These are phyloP conservation scores for Globodera rostochiensis DNA, from an alignment of 1,140 invertebrate species.

Conservation along the genomic window DNA sequence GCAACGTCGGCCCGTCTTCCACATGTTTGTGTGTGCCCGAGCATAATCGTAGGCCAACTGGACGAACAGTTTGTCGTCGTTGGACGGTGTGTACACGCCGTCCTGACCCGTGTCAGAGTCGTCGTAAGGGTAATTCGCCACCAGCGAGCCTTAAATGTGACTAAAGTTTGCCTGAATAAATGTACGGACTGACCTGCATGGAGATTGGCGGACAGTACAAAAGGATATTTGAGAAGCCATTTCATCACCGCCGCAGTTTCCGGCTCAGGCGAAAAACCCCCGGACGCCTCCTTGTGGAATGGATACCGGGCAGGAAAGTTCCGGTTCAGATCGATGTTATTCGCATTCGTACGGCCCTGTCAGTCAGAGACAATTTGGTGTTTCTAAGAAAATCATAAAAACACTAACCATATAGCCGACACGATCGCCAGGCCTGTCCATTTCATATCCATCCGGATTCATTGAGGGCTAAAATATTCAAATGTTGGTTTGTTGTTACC, in stretches of 20 bases:
- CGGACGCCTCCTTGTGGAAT: slow-evolving; percentile 71
- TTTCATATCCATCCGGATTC: slow-evolving; percentile 97
- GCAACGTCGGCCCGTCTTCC: slow-evolving; percentile 62
- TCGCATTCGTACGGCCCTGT: slow-evolving; percentile 79
- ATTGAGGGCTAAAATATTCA: slow-evolving; percentile 75
- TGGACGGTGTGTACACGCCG: slow-evolving; percentile 68
- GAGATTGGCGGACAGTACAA: slow-evolving; percentile 93
- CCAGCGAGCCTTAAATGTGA: slow-evolving; percentile 73
- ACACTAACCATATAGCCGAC: slow-evolving; percentile 53
- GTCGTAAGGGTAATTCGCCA: slow-evolving; percentile 92
- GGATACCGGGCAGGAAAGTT: slow-evolving; percentile 93
- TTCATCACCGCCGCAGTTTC: slow-evolving; percentile 88
- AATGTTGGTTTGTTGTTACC: no score
- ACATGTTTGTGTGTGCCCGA: slow-evolving; percentile 63
- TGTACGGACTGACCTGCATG: slow-evolving; percentile 74
- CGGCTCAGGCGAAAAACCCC: slow-evolving; percentile 72
- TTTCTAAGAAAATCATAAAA: not conserved
- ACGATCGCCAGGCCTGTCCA: slow-evolving; percentile 71
- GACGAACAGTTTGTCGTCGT: slow-evolving; percentile 83
- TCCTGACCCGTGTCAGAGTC: slow-evolving; percentile 71
- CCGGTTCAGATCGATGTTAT: slow-evolving; percentile 86
- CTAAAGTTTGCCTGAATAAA: not conserved
- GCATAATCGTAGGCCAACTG: slow-evolving; percentile 82
- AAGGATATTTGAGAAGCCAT: slow-evolving; percentile 83
- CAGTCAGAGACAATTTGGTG: not conserved